Conservation (phyloP, 2,888 invertebrate species). For the Meliscaeva auricollis region DNA sequence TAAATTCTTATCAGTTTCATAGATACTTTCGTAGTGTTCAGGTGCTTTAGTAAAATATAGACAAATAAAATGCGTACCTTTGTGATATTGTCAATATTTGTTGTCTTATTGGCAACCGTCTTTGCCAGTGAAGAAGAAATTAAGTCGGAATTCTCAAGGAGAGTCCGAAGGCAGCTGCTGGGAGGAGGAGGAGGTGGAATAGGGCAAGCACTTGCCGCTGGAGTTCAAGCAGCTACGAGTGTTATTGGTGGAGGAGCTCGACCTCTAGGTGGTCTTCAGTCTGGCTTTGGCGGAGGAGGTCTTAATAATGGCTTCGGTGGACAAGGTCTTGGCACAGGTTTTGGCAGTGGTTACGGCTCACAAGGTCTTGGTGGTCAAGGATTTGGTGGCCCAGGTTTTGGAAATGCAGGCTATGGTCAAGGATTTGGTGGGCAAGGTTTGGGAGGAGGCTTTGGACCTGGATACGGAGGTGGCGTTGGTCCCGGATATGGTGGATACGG, state of each 20-base stretch:
- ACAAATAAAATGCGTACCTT: slow-evolving; percentile 13
- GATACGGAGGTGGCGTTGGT: background rate
- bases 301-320: slow-evolving; percentile 1
- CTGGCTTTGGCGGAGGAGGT: background rate
- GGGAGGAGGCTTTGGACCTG: background rate
- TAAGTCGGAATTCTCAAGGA: slow-evolving; percentile 12
- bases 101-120: background rate
- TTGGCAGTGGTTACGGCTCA: background rate
- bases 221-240: slow-evolving; percentile 2
- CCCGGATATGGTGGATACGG: slow-evolving; percentile 2
- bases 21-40: slow-evolving; percentile 2
- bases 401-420: background rate
- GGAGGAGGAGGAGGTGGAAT: slow-evolving; percentile 6
- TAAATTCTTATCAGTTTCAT: slow-evolving; percentile 6
- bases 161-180: slow-evolving; percentile 8
- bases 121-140: slow-evolving; percentile 4
- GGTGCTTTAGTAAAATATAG: background rate
- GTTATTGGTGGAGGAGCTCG: background rate
- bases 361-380: background rate
- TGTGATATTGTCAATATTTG: slow-evolving; percentile 27
- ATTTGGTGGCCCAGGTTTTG: background rate
- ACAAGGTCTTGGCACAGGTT: background rate
- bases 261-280: background rate
- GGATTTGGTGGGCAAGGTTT: too few species aligned
- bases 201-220: slow-evolving; percentile 33